Evolutionary conservation across 2,113 vertebrate genomes (phyloP).

Genomic region (Mustela nigripes): DNA sequence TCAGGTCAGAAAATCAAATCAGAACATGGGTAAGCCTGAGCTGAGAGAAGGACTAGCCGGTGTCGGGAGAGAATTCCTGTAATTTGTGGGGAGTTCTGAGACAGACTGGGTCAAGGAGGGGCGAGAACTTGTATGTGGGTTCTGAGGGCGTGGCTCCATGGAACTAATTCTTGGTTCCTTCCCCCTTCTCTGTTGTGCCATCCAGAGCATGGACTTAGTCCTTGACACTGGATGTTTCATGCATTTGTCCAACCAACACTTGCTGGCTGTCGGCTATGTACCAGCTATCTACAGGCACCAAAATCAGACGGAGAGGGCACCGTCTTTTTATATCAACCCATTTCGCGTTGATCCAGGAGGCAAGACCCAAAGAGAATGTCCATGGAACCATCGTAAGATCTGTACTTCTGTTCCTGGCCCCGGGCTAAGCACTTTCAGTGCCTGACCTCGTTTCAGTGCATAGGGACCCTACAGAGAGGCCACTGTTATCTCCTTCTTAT

Average conservation of each 20-base stretch:
- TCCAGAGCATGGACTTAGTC: background rate
- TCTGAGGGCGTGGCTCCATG: background rate
- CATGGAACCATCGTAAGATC: background rate
- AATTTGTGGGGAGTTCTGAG: background rate
- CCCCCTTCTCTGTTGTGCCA: background rate
- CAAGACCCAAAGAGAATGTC: background rate
- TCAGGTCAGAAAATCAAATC: background rate
- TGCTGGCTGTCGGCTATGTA: background rate
- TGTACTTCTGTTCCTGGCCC: background rate
- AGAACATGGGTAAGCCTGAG: background rate
- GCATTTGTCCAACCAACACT: background rate
- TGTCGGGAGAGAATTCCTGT: background rate
- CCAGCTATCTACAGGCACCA: background rate
- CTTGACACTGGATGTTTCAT: background rate
- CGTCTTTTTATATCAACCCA: background rate
- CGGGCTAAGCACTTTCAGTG: background rate
- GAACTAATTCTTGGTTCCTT: background rate
- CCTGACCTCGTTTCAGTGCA: background rate
- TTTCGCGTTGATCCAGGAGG: background rate
- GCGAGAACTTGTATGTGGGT: background rate
- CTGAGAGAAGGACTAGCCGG: rapidly evolving
- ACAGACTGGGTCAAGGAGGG: background rate
- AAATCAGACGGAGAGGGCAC: background rate
- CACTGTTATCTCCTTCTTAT: background rate
- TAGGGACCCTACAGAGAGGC: background rate